Evolutionary conservation across 1,140 invertebrate species (phyloP).

Genomic region (Venustaconcha ellipsiformis): DNA sequence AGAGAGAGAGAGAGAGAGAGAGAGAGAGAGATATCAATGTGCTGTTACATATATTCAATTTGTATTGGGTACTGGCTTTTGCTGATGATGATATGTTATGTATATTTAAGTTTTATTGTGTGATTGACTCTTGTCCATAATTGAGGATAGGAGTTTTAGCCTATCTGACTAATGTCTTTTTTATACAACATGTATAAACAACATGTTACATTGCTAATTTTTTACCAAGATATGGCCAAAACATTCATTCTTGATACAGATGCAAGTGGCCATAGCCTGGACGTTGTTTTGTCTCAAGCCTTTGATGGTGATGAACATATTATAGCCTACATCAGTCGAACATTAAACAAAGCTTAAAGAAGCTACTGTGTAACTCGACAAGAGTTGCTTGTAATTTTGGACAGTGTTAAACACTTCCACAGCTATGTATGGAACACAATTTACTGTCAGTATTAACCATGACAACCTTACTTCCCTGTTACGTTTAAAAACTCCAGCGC

Average conservation of each 20-base stretch:
- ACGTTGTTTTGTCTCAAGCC: constrained; percentile 1
- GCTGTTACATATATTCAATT: too few species aligned
- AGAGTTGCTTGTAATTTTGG: constrained; percentile 11
- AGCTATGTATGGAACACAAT: background rate
- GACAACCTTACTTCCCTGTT: background rate
- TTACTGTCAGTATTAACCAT: constrained; percentile 11
- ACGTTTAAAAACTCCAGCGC: constrained; percentile 7
- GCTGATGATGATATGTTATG: too few species aligned
- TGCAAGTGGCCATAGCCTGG: constrained; percentile 8
- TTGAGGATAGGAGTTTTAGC: too few species aligned
- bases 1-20: too few species aligned
- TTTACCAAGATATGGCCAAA: background rate
- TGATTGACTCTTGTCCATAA: too few species aligned
- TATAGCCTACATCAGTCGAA: too few species aligned
- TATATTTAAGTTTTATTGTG: too few species aligned
- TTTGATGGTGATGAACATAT: background rate
- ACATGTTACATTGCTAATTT: too few species aligned
- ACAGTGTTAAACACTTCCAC: constrained; percentile 13
- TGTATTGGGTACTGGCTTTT: too few species aligned
- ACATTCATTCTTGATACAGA: constrained; percentile 11
- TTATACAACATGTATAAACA: too few species aligned
- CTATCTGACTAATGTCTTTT: too few species aligned
- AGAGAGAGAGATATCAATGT: too few species aligned
- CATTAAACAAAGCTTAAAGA: constrained; percentile 3
- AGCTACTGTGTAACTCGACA: constrained; percentile 14